Base-by-base conservation (phyloP, 2,797 vertebrate genomes). In the Chloroceryle inda region DNA sequence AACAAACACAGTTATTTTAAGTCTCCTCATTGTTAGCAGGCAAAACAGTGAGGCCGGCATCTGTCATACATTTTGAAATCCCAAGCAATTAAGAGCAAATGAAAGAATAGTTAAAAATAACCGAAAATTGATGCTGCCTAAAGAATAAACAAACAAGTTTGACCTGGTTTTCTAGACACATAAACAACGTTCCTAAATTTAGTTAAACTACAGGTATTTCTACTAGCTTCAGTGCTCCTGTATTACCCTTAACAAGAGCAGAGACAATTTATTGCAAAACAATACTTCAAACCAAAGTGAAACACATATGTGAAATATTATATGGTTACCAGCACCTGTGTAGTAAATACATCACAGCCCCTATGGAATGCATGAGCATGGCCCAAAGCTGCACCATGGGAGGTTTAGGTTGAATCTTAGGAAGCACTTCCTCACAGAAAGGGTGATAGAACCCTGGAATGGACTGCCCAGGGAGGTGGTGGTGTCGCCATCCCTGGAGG, bases 1-100 rank as follows among this genome's bases (percentile, higher is more conserved):
- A 92, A 82, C 24, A 80, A 87, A 50, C 4, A 40, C 15, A 13
- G 3, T 58, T 58, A 68, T 83, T 85, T 74, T 37, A 75, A n/a
- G 14, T 35, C 21, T 58, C 27, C 15, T 77, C 5, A 10, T 44
- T 68, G 24, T 88, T 62, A 53, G n/a, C 26, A 81, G 38, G 42
- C 4, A 81, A 86, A 89, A 68, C 20, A 66, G 15, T 44, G 50
- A 77, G n/a, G 26, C 58, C 31, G 5, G 68, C 10, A 88, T 31
- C 62, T 73, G 64, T 52, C 45, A 69, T 12, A 55, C 13, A 33
- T 87, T 91, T 80, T 85, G 64, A 88, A 88, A 86, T 53, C 37
- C 21, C 24, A 83, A 74, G 14, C 44, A 89, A 67, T 71, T 89
- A 86, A 64, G 33, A 91, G 5, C 44, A 91, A 97, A 88, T 47